Conservation (phyloP, 2,113 vertebrate species). For the Pterophyllum scalare region DNA sequence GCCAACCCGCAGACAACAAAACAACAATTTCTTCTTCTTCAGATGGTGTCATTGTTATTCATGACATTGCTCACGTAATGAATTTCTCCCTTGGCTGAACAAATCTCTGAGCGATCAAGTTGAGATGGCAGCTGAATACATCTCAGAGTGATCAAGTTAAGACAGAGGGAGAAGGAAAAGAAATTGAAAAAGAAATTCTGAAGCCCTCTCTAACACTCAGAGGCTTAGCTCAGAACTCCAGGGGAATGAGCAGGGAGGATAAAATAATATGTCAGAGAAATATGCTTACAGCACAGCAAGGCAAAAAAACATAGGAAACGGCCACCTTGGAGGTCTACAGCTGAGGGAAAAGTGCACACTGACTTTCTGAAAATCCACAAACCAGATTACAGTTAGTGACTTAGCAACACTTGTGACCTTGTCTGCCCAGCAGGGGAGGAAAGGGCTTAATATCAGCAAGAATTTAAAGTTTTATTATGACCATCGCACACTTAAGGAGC, state of each 20-base stretch:
- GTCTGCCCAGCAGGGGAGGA: slow-evolving; percentile 40
- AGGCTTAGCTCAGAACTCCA: slow-evolving; percentile 65
- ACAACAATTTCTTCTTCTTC: slow-evolving; percentile 9
- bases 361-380: slow-evolving; percentile 70
- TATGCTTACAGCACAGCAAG: slow-evolving; percentile 66
- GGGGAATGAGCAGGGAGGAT: slow-evolving; percentile 55
- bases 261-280: slow-evolving; percentile 70
- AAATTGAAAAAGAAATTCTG: slow-evolving; percentile 24
- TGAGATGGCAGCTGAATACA: slow-evolving; percentile 17
- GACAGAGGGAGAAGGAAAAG: slow-evolving; percentile 22
- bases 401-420: slow-evolving; percentile 69
- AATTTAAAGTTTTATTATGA: slow-evolving; percentile 71
- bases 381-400: slow-evolving; percentile 72
- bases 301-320: slow-evolving; percentile 41
- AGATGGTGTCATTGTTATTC: slow-evolving; percentile 1
- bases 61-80: neutral
- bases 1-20: slow-evolving; percentile 36
- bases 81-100: slow-evolving; percentile 40
- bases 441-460: slow-evolving; percentile 62
- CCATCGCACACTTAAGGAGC: slow-evolving; percentile 47
- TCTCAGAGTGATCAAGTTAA: slow-evolving; percentile 35
- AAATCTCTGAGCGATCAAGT: slow-evolving; percentile 35
- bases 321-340: slow-evolving; percentile 51
- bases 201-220: slow-evolving; percentile 41
- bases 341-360: slow-evolving; percentile 44